Percentiles rank a stretch among this genome's conserved stretches.
phyloP scores from a whole-genome alignment of 2,888 invertebrate genomes.

The Dascillus cervinus region DNA sequence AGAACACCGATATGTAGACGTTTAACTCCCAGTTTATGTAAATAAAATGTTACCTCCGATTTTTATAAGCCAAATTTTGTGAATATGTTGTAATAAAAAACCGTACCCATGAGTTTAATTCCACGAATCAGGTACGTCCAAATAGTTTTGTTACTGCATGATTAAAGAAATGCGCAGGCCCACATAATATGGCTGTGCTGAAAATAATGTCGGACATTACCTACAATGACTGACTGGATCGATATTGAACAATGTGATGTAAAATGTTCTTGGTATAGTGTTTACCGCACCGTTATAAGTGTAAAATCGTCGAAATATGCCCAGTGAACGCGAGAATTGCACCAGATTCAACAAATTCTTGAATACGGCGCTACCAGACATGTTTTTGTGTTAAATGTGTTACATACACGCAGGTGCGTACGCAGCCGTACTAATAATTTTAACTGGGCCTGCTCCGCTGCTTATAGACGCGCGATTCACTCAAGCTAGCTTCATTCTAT shows the following conservation, averaged over 20 bases:
- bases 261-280: conserved; percentile 37
- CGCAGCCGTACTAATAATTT: conserved; percentile 87
- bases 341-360: conserved; percentile 29
- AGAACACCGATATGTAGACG: too few relatives aligned
- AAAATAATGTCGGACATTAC: conserved; percentile 45
- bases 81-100: too few relatives aligned
- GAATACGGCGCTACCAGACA: conserved; percentile 38
- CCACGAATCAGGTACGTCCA: background rate
- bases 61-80: too few relatives aligned
- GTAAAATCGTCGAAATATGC: conserved; percentile 34
- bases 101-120: too few relatives aligned
- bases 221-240: conserved; percentile 52
- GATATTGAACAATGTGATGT: conserved; percentile 47
- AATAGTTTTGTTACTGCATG: background rate
- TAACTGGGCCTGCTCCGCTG: conserved; percentile 80
- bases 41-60: too few relatives aligned
- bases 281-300: conserved; percentile 30
- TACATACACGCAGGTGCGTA: conserved; percentile 86
- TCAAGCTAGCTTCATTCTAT: conserved; percentile 29
- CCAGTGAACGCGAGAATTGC: conserved; percentile 28
- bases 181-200: conserved; percentile 56
- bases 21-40: too few relatives aligned
- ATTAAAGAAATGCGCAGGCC: conserved; percentile 53
- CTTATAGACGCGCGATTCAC: conserved; percentile 39
- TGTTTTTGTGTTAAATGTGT: conserved; percentile 43